Conservation (phyloP, 2,113 vertebrate genomes). For the Macaca mulatta region DNA sequence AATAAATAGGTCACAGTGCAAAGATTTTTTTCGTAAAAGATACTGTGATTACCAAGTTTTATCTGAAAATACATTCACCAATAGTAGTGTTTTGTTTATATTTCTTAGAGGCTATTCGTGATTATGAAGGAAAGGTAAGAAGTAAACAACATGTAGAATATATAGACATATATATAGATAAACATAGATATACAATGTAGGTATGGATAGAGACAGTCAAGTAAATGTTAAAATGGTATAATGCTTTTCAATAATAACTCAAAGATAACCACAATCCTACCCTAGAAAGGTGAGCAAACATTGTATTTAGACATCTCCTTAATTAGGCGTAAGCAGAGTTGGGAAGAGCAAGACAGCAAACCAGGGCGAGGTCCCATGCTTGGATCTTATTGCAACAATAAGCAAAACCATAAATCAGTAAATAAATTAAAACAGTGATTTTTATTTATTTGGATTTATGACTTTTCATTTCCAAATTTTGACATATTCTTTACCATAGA, state of each 20-base stretch:
- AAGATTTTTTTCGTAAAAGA: conserved; percentile 17
- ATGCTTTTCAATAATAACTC: not conserved
- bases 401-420: not conserved
- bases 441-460: not conserved
- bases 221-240: not conserved
- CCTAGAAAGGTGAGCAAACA: not conserved
- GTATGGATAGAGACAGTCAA: not conserved
- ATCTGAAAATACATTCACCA: not conserved
- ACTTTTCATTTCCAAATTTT: not conserved
- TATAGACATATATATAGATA: not conserved
- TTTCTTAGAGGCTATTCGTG: not conserved
- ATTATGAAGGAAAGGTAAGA: not conserved
- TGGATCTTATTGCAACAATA: not conserved
- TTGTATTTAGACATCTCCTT: not conserved
- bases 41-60: not conserved
- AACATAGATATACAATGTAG: not conserved
- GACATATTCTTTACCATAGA: not conserved
- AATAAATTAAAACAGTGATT: not conserved
- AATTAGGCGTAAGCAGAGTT: not conserved
- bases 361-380: not conserved
- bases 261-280: not conserved
- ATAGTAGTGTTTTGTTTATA: not conserved
- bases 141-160: not conserved
- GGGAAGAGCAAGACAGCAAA: too few species aligned
- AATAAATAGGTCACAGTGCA: not conserved